Evolutionary conservation across 2,888 invertebrate species (phyloP), one percentile per base, ranked within the genome.

Genomic region (Gryllus longicercus): DNA sequence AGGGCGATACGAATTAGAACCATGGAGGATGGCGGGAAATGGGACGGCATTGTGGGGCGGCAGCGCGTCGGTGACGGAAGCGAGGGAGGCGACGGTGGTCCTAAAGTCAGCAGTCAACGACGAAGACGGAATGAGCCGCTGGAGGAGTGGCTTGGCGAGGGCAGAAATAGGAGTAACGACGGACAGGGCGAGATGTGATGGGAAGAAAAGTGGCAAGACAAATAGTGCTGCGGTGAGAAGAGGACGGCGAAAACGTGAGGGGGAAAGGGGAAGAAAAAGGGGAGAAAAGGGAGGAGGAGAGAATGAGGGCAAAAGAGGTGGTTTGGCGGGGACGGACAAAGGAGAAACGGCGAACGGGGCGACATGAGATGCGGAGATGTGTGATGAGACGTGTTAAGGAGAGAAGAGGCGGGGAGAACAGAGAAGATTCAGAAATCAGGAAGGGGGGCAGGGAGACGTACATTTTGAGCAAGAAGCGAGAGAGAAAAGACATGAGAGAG

Each of bases 381-480:
- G 50, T 11, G 50, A 49, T 21, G 21, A 78, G 50, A 74, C 38
- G 78, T 63, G 51, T 75, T 25, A 49, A 77, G 79, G 78, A 75
- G 25, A 51, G 75, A 18, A 74, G 21, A 77, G 79, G 38, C 51
- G 74, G 23, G 16, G 14, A 50, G 75, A 77, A n/a, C 51, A 74
- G 74, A 11, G 63, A 74, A 50, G 23, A 21, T 51, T 25, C 77
- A 50, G 76, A 51, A 18, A 51, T 49, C 12, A 25, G 10, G 75
- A 50, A 14, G 75, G n/a, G 51, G 75, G 38, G 79, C n/a, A 14
- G 21, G 21, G 21, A 78, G 77, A 75, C 63, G 81, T 78, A 77
- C 75, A 77, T 50, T 79, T 74, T 21, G 50, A 80, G 51, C 51
- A 18, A 78, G 25, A 63, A 50, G 50, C 38, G 25, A 49, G n/a